phyloP scores from a whole-genome alignment of 2,888 invertebrate species.

The Drosophila atripex region DNA sequence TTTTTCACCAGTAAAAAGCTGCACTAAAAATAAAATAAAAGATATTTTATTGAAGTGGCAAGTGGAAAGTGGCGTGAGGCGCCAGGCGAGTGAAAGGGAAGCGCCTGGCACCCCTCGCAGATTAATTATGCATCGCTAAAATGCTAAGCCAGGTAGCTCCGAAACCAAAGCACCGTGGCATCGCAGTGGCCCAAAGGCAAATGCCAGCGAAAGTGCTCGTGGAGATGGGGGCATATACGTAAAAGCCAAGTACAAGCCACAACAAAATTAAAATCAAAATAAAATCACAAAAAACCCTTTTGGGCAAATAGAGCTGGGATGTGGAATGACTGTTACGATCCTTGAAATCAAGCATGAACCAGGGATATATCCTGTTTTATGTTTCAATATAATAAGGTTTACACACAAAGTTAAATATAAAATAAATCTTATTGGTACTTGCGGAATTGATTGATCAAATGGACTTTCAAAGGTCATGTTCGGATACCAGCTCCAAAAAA shows the following conservation, averaged over 20 bases:
- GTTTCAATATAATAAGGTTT: not conserved
- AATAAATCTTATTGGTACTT: not conserved
- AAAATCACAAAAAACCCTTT: constrained; percentile 42
- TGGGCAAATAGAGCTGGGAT: constrained; percentile 34
- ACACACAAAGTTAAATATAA: not conserved
- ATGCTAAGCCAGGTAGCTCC: constrained; percentile 76
- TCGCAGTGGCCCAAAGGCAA: constrained; percentile 32
- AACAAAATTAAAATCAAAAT: constrained; percentile 63
- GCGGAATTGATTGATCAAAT: constrained; percentile 13
- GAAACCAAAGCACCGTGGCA: constrained; percentile 26
- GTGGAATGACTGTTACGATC: constrained; percentile 4
- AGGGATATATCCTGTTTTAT: not conserved
- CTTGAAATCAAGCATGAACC: constrained; percentile 7
- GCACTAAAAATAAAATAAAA: constrained; percentile 78
- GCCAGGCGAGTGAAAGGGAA: constrained; percentile 20
- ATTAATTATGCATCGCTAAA: constrained; percentile 77
- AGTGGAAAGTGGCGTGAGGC: constrained; percentile 38
- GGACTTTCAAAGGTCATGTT: constrained; percentile 23
- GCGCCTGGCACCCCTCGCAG: constrained; percentile 43
- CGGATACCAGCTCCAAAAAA: constrained; percentile 12
- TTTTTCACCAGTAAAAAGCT: constrained; percentile 71
- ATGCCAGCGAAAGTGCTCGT: constrained; percentile 40
- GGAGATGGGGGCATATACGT: constrained; percentile 41
- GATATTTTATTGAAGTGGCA: constrained; percentile 75
- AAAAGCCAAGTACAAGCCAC: constrained; percentile 77